Evolutionary conservation across 1,140 invertebrate species (phyloP), one percentile per base, ranked within the genome.

Genomic region (Solen grandis): DNA sequence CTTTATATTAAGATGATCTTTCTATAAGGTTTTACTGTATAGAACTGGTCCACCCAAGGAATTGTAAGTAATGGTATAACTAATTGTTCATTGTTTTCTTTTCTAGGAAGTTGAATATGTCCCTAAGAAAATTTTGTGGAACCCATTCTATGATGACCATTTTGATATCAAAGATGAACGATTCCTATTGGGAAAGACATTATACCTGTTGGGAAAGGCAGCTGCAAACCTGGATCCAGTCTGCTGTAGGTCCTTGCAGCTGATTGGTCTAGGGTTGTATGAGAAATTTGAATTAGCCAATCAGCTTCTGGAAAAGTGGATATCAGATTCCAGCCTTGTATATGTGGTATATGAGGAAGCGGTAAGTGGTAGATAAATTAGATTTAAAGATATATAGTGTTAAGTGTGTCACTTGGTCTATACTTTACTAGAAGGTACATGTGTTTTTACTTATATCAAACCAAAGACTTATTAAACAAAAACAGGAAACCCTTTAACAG

Each of bases 121-220:
- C 14, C 68, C 81, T 27, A 85, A 88, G 22, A 77, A 77, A 31
- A 82, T 85, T 50, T 86, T 90, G 31, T n/a, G 69, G 13, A 78
- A 72, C 35, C 87, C 86, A 8, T 82, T 82, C 35, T 90, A 90
- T 79, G 89, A 90, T 72, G 89, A 90, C 70, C 89, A 90, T 70
- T 88, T 90, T 85, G 87, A 89, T 74, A 89, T 90, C 31, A 84
- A 85, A 63, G 85, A 87, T 62, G 84, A 89, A 57, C 77, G 79
- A 33, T 86, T 88, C 46, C 73, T 88, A 16, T 83, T 89, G 27
- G 89, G 89, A 0, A 90, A 90, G 55, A 88, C 89, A 13, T 69
- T 90, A 27, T 69, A 81, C 29, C 73, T 79, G 54, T 50, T 89
- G 0, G 85, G 84, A 5, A 80, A 83, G 57, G 29, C 54, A 13